Conservation (phyloP, 2,888 invertebrate genomes). For the Erebia aethiops region DNA sequence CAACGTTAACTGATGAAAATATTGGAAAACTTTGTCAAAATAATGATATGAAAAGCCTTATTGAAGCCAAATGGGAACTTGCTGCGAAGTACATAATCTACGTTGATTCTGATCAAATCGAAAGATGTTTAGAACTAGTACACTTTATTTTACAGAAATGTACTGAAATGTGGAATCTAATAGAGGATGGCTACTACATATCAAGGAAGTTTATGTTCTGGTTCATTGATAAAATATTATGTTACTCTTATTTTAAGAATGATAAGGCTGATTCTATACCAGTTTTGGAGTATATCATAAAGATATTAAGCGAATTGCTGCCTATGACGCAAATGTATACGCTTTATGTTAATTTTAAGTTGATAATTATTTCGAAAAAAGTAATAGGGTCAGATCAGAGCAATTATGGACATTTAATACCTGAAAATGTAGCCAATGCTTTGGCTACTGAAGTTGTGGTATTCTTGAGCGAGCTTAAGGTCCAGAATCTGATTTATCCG, state of each 20-base stretch:
- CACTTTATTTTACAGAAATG: slow-evolving; percentile 20
- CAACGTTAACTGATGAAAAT: slow-evolving; percentile 42
- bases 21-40: slow-evolving; percentile 29
- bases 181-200: not conserved
- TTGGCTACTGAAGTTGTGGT: slow-evolving; percentile 1
- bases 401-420: slow-evolving; percentile 3
- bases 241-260: not conserved
- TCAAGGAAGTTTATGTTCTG: slow-evolving; percentile 16
- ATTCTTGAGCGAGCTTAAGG: slow-evolving; percentile 23
- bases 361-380: slow-evolving; percentile 20
- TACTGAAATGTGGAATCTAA: slow-evolving; percentile 18
- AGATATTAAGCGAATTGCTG: slow-evolving; percentile 7
- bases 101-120: slow-evolving; percentile 21
- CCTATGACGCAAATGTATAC: slow-evolving; percentile 22
- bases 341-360: slow-evolving; percentile 23
- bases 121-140: slow-evolving; percentile 26
- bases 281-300: slow-evolving; percentile 24
- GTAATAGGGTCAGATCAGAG: slow-evolving; percentile 7
- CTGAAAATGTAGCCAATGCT: slow-evolving; percentile 4
- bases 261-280: slow-evolving; percentile 24
- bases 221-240: slow-evolving; percentile 22
- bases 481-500: slow-evolving; percentile 17
- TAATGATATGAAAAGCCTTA: slow-evolving; percentile 35
- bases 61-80: slow-evolving; percentile 48
- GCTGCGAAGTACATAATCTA: slow-evolving; percentile 37